Evolutionary conservation across 2,113 vertebrate species (phyloP), one percentile per base, ranked within the genome.

Genomic region (Anoura caudifer): DNA sequence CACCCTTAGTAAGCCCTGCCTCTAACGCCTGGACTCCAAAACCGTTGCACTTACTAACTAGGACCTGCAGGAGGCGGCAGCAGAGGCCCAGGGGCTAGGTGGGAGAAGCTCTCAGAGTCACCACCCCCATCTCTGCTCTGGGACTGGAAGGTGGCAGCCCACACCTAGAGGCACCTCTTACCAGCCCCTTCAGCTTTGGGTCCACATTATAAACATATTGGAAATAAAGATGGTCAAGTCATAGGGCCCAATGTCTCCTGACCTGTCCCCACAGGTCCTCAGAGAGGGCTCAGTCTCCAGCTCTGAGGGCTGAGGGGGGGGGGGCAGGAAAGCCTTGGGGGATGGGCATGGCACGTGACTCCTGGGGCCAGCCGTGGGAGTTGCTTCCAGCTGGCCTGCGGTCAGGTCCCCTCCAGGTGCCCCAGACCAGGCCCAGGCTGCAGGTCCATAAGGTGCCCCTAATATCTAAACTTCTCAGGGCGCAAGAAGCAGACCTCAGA

Each of bases 141-240:
- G 19, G 45, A 36, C 22, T 6, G 14, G 8, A 69, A 69, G 50
- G 50, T 43, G 52, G 72, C 9, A 19, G 45, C 61, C 89, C 47
- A n/a, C 95, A 97, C 95, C 94, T 97, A 26, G 96, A 26, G 8
- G 95, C 87, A 10, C 95, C 97, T 38, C 95, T 96, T 13, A 95
- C 87, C 1, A 82, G 95, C 52, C 97, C 96, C 54, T 94, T 75
- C 0, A 45, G 38, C 43, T 80, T 83, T 11, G 82, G 61, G 45
- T 96, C 93, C 82, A 97, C 77, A 2, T 97, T 56, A 5, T 97
- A 97, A 54, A 96, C 91, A 61, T 97, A 85, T 7, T 72, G 97
- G 83, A 98, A 98, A 79, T 94, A 96, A 54, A 97, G 59, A 97
- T 92, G 15, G 96, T 95, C 36, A 97, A 63, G 26, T 81, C 38